These are phyloP conservation scores for Lasioglossum marginatum DNA, from an alignment of 2,888 invertebrate genomes.

Conservation along the genomic window DNA sequence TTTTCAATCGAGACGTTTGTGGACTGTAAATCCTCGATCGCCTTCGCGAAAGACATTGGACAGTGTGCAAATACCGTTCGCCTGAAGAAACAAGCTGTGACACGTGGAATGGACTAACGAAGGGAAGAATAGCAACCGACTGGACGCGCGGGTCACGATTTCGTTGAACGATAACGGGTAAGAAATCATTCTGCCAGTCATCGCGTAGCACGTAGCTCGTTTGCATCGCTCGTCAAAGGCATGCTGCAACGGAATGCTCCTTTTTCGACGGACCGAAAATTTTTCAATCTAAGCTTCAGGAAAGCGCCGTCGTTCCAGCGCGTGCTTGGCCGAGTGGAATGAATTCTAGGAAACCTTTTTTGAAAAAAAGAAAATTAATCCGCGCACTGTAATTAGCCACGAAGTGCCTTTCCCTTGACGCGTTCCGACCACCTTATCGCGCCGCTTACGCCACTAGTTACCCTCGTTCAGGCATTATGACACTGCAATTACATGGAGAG, in stretches of 20 bases:
- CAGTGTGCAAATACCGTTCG: slow-evolving; percentile 22
- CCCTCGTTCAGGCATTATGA: slow-evolving; percentile 45
- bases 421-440: slow-evolving; percentile 26
- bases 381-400: slow-evolving; percentile 29
- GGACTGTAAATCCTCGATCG: background rate
- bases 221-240: background rate
- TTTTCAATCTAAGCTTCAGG: background rate
- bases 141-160: slow-evolving; percentile 30
- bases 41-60: background rate
- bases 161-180: slow-evolving; percentile 51
- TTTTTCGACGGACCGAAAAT: background rate
- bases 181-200: slow-evolving; percentile 17
- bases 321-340: background rate
- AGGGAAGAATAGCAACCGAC: slow-evolving; percentile 31
- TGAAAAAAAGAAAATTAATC: slow-evolving; percentile 7
- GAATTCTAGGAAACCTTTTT: background rate
- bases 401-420: background rate
- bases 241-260: background rate
- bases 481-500: slow-evolving; percentile 56
- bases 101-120: slow-evolving; percentile 16
- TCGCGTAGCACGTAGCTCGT: background rate
- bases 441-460: slow-evolving; percentile 11
- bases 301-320: background rate
- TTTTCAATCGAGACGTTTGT: background rate
- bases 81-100: background rate